Percentiles rank a stretch among this genome's conserved stretches.
These are phyloP conservation scores for Mellivora capensis DNA, from an alignment of 2,113 vertebrate genomes.

Conservation along the genomic window DNA sequence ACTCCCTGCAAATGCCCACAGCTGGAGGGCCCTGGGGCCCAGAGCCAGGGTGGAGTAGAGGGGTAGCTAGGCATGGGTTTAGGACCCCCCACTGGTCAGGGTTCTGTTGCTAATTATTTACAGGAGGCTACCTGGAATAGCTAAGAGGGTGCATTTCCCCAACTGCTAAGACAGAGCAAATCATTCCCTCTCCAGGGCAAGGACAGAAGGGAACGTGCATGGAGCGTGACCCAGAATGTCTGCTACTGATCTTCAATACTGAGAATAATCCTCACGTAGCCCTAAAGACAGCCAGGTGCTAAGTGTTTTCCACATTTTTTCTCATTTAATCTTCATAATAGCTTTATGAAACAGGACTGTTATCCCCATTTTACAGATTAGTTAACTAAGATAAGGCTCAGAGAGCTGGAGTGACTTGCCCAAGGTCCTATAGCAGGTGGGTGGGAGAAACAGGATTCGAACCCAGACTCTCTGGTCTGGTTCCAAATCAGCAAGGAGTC, in stretches of 20 bases:
- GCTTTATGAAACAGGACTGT: neutral
- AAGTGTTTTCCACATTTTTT: neutral
- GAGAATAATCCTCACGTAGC: neutral
- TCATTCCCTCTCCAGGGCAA: neutral
- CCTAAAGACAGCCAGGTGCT: neutral
- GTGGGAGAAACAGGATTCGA: neutral
- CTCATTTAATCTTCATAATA: neutral
- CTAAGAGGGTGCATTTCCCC: neutral
- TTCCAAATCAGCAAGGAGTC: neutral
- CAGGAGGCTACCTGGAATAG: neutral
- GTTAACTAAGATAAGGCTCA: neutral
- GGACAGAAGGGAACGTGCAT: neutral
- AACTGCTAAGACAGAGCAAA: neutral
- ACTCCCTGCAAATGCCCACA: neutral
- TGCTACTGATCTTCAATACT: neutral
- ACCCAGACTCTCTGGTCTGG: neutral
- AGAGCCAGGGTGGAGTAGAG: neutral
- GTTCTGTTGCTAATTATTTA: neutral
- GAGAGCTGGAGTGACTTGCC: neutral
- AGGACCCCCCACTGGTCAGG: neutral
- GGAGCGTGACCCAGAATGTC: rapidly evolving
- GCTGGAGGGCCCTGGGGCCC: neutral
- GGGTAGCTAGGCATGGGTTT: neutral
- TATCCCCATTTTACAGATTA: neutral
- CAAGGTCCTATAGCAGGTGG: neutral